Evolutionary conservation across 2,113 vertebrate genomes (phyloP).

Genomic region (Tachycineta bicolor): DNA sequence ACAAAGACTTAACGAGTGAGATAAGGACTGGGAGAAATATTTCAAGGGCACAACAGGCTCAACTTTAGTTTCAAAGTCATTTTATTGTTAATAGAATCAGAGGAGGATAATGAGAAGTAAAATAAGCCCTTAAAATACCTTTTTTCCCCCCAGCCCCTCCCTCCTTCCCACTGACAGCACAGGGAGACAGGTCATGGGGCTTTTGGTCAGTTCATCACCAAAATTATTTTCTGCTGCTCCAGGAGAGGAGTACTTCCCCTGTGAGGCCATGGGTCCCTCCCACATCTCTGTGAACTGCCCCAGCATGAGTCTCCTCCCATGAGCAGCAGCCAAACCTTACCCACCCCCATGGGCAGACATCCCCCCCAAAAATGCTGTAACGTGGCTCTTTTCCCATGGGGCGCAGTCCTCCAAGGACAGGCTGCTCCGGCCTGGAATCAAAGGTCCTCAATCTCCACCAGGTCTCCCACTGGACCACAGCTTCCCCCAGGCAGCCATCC

Average conservation of each 20-base stretch:
- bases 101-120: background rate
- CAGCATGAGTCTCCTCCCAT: accelerated
- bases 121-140: background rate
- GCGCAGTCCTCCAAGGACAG: background rate
- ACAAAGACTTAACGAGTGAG: background rate
- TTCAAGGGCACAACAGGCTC: background rate
- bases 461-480: background rate
- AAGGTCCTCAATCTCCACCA: accelerated
- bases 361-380: accelerated
- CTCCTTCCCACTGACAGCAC: background rate
- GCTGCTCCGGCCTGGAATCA: background rate
- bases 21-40: background rate
- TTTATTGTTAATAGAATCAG: background rate
- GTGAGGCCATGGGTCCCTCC: background rate
- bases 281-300: accelerated
- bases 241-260: background rate
- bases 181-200: accelerated
- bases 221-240: background rate
- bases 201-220: too few relatives aligned
- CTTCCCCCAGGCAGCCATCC: background rate
- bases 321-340: accelerated
- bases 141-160: background rate
- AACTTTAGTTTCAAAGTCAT: background rate
- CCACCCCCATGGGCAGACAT: background rate
- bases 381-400: accelerated